Evolutionary conservation across 2,797 vertebrate species (phyloP).

Genomic region (Tympanoctomys barrerae): DNA sequence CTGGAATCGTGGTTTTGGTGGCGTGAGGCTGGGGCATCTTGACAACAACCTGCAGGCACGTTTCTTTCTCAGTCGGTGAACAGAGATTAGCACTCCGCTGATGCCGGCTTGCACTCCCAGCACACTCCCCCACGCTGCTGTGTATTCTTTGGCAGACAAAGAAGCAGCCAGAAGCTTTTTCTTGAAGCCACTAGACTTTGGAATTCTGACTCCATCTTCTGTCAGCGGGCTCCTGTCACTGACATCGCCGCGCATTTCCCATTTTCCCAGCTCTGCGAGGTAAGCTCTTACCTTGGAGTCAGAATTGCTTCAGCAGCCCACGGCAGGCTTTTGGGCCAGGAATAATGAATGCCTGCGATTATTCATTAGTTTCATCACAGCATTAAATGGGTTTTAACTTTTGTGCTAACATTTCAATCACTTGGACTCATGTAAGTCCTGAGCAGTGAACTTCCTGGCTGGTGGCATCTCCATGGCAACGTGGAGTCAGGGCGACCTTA

Average conservation of each 20-base stretch:
- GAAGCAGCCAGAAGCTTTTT: slow-evolving; percentile 8
- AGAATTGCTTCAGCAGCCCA: not conserved
- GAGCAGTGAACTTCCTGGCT: not conserved
- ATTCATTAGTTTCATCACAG: not conserved
- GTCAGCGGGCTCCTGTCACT: not conserved
- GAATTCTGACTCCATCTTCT: not conserved
- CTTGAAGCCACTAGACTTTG: not conserved
- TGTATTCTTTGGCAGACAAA: not conserved
- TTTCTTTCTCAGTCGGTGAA: not conserved
- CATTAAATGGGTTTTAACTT: slow-evolving; percentile 37
- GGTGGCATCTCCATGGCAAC: not conserved
- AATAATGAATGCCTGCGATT: not conserved
- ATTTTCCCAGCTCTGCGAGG: not conserved
- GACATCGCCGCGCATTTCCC: not conserved
- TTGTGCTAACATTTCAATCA: slow-evolving; percentile 11
- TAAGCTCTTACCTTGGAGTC: not conserved
- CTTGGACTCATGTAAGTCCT: not conserved
- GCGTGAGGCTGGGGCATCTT: not conserved
- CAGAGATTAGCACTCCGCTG: not conserved
- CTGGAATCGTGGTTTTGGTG: not conserved
- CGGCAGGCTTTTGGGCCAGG: not conserved
- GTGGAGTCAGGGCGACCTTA: not conserved
- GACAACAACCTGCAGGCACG: not conserved
- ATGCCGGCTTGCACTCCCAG: not conserved
- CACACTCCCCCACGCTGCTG: not conserved